A percentile compares a stretch with the other conserved stretches of the same genome.
Evolutionary conservation across 2,113 vertebrate genomes (phyloP).

Genomic region (Gasterosteus aculeatus): DNA sequence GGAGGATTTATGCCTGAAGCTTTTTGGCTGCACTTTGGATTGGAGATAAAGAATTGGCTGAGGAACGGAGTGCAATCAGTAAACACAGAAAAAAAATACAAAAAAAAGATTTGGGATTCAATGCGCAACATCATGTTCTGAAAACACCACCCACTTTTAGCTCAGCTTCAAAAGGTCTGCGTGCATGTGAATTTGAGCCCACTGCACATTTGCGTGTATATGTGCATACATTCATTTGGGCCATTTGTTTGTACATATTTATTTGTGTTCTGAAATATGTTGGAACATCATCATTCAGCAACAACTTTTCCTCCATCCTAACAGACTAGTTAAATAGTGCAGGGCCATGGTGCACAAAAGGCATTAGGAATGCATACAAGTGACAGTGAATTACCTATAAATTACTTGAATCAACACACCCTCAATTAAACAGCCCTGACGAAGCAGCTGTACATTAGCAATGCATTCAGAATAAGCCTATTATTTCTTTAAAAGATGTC

Average conservation of each 20-base stretch:
- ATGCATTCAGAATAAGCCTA: background rate
- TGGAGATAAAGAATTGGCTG: constrained; percentile 60
- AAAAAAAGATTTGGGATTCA: constrained; percentile 57
- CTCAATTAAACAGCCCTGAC: constrained; percentile 8
- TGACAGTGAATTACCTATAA: constrained; percentile 32
- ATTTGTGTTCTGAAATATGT: constrained; percentile 44
- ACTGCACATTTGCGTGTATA: constrained; percentile 16
- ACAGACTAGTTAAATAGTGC: constrained; percentile 15
- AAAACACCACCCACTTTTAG: constrained; percentile 50
- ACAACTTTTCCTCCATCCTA: constrained; percentile 36
- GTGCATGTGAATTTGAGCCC: constrained; percentile 4
- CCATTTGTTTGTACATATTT: constrained; percentile 32
- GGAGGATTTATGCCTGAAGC: constrained; percentile 65
- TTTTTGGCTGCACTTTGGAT: constrained; percentile 59
- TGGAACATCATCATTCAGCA: constrained; percentile 26
- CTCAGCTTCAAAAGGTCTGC: constrained; percentile 51
- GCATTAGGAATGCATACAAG: constrained; percentile 19
- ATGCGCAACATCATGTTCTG: constrained; percentile 42
- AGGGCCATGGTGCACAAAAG: constrained; percentile 8
- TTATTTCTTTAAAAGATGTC: constrained; percentile 6
- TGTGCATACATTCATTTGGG: constrained; percentile 14
- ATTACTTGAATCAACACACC: constrained; percentile 1
- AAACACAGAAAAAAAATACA: constrained; percentile 53
- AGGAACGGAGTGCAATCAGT: constrained; percentile 42
- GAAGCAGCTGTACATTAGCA: constrained; percentile 15